Evolutionary conservation across 2,888 invertebrate species (phyloP).

Genomic region (Dryobotodes eremita): DNA sequence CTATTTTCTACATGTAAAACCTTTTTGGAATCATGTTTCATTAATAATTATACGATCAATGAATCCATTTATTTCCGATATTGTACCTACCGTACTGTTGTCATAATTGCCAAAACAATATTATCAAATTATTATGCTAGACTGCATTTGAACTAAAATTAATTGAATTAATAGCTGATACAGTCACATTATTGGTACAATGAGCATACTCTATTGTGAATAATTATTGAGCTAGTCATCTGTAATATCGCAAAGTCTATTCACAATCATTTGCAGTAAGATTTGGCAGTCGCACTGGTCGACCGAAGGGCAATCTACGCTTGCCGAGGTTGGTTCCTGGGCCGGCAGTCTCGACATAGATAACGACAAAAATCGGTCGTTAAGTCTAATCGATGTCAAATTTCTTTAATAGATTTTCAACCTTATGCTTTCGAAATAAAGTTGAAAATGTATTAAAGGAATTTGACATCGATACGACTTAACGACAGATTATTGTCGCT

Average conservation of each 20-base stretch:
- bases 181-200: background rate
- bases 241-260: constrained; percentile 10
- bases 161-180: constrained; percentile 12
- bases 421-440: too few species aligned
- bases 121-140: constrained; percentile 4
- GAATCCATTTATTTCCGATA: background rate
- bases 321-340: background rate
- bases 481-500: too few species aligned
- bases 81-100: background rate
- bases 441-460: too few species aligned
- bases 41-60: background rate
- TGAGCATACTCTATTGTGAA: constrained; percentile 1
- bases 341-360: too few species aligned
- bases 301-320: background rate
- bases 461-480: too few species aligned
- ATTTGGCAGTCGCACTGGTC: background rate
- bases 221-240: background rate
- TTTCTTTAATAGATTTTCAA: too few species aligned
- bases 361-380: too few species aligned
- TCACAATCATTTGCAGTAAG: background rate
- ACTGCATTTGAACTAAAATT: background rate
- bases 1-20: background rate
- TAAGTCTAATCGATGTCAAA: too few species aligned
- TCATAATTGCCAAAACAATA: background rate
- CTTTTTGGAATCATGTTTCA: background rate